These are phyloP conservation scores for Sebastes iracundus DNA, from an alignment of 2,797 vertebrate genomes.

Conservation along the genomic window DNA sequence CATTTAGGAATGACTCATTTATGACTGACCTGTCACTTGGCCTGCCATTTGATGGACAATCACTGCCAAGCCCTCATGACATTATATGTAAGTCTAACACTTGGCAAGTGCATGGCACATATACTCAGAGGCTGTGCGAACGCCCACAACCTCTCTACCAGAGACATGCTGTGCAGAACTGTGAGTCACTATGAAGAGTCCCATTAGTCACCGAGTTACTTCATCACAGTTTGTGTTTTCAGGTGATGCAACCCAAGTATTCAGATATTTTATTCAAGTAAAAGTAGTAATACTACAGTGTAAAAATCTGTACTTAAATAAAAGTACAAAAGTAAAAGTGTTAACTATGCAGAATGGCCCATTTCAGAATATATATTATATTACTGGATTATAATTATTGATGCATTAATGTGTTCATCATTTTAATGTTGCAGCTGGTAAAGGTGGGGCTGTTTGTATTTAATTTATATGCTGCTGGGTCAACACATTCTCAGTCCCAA, in stretches of 20 bases:
- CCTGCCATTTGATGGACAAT: not conserved
- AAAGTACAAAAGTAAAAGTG: not conserved
- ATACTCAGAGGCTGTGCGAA: not conserved
- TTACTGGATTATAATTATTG: not conserved
- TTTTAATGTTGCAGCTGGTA: not conserved
- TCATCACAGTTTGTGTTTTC: slow-evolving; percentile 12
- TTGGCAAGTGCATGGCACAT: not conserved
- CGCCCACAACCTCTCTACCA: not conserved
- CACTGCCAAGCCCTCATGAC: not conserved
- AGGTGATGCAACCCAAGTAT: not conserved
- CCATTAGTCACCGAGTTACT: slow-evolving; percentile 21
- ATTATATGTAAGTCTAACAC: not conserved
- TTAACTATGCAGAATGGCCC: not conserved
- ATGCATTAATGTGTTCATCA: not conserved
- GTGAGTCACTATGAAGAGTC: not conserved
- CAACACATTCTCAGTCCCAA: not conserved
- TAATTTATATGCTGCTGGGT: not conserved
- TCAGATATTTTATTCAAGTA: not conserved
- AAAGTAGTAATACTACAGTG: not conserved
- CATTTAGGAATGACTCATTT: not conserved
- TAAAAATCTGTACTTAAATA: not conserved
- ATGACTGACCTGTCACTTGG: not conserved
- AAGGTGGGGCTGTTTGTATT: not conserved
- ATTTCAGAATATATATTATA: not conserved
- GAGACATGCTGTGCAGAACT: not conserved